Base-by-base conservation (phyloP, 1,140 invertebrate genomes). In the Heliothis virescens region DNA sequence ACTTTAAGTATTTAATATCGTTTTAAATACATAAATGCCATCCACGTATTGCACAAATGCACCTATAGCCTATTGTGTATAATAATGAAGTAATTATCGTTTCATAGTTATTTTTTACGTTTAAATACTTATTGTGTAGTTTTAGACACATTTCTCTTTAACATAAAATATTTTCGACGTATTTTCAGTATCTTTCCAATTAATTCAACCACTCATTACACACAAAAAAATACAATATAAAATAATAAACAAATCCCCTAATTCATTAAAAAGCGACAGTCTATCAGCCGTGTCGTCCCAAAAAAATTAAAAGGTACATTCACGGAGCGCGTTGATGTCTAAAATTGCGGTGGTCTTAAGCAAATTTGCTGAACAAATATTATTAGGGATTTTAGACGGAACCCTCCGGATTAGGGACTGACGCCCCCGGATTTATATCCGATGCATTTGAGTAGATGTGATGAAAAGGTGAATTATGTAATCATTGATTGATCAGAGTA, bases 301-400 rank as follows among this genome's bases (percentile, higher is more conserved):
- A 67, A 76, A 76, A 76, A 63, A 76, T 76, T 50, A 55, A 67
- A 65, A 67, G 67, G 67, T 52, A 77, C 41, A 11, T 55, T 67
- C 26, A 3, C 62, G 12, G 29, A 47, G 53, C 78, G 83, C 86
- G 85, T 86, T 87, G 86, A 89, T 85, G 86, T 87, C 86, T 89
- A 84, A 86, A 87, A 86, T 88, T 88, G 83, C 73, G 80, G 53
- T 52, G 77, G 60, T 69, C 80, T 85, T 86, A 82, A 79, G 83
- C 84, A 88, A 89, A 87, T 86, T 87, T 86, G 53, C 73, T 55
- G 12, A 79, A 74, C 85, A 87, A 89, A 89, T 88, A 86, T 82
- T 78, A 62, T 78, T 71, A 69, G 60, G 26, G 72, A 60, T 41
- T 69, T 5, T 62, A 34, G 48, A 65, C 47, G 65, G 53, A 57